These are phyloP conservation scores for Bettongia penicillata DNA, from an alignment of 2,113 vertebrate species.

Conservation along the genomic window DNA sequence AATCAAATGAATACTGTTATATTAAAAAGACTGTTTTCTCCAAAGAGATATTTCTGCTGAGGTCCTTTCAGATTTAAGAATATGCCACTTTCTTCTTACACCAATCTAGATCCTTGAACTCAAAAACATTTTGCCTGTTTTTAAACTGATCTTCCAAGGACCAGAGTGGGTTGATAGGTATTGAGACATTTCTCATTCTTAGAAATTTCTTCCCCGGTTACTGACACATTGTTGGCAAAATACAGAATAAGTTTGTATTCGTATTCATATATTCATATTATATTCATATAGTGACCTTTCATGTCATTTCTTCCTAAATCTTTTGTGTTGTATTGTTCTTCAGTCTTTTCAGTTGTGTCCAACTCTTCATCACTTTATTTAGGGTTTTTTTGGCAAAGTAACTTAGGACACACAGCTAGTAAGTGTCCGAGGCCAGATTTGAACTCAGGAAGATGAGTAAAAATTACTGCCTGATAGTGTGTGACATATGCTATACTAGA, in stretches of 20 bases:
- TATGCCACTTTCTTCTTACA: conserved; percentile 23
- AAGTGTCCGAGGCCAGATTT: background rate
- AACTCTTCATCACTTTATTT: background rate
- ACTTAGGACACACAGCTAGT: background rate
- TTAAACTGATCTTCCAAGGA: background rate
- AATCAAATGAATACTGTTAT: conserved; percentile 13
- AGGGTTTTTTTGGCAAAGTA: background rate
- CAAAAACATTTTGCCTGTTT: background rate
- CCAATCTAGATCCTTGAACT: background rate
- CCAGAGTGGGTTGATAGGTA: background rate
- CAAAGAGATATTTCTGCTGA: conserved; percentile 50
- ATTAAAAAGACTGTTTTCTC: conserved; percentile 29
- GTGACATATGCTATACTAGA: background rate
- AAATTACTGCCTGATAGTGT: background rate
- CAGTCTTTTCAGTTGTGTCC: background rate
- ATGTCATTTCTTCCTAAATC: background rate
- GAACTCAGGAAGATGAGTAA: background rate
- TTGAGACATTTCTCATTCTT: background rate
- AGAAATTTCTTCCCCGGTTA: background rate
- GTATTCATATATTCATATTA: background rate
- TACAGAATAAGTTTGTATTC: background rate
- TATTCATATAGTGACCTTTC: background rate
- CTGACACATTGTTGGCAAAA: background rate
- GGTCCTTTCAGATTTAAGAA: conserved; percentile 42
- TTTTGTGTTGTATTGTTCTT: background rate